These are phyloP conservation scores for Drosophila tripunctata DNA, from an alignment of 2,888 invertebrate genomes.

Conservation along the genomic window DNA sequence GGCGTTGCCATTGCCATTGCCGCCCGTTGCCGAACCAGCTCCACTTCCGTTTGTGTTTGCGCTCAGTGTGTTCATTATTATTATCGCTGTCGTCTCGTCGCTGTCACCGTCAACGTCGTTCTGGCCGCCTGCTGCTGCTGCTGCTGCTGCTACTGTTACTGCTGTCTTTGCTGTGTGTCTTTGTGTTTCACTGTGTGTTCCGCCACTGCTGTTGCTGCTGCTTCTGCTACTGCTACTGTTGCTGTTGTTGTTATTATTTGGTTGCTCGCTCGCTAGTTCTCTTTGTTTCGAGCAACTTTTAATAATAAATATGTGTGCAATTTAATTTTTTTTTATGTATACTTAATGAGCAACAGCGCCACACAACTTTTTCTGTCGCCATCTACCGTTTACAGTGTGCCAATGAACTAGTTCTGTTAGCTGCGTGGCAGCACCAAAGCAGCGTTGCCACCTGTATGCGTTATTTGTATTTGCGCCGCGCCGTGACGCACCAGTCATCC, in stretches of 20 bases:
- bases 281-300: slow-evolving; percentile 51
- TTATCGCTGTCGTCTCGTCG: slow-evolving; percentile 37
- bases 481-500: too few species aligned
- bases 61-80: slow-evolving; percentile 63
- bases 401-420: slow-evolving; percentile 40
- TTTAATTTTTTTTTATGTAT: slow-evolving; percentile 75
- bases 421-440: neutral
- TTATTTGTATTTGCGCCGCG: too few species aligned
- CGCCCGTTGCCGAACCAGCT: slow-evolving; percentile 51
- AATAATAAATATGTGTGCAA: slow-evolving; percentile 67
- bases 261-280: slow-evolving; percentile 37
- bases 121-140: slow-evolving; percentile 34
- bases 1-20: slow-evolving; percentile 28
- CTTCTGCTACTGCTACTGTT: slow-evolving; percentile 42
- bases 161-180: slow-evolving; percentile 32
- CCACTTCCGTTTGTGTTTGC: slow-evolving; percentile 64
- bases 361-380: slow-evolving; percentile 56
- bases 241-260: slow-evolving; percentile 22
- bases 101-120: slow-evolving; percentile 60
- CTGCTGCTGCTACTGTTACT: slow-evolving; percentile 29
- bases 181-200: slow-evolving; percentile 2
- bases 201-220: slow-evolving; percentile 26
- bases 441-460: slow-evolving; percentile 25
- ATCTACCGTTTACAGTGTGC: slow-evolving; percentile 55
- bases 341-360: slow-evolving; percentile 69